Evolutionary conservation across 1,140 invertebrate genomes (phyloP), one percentile per base, ranked within the genome.

Genomic region (Holotrichia oblita): DNA sequence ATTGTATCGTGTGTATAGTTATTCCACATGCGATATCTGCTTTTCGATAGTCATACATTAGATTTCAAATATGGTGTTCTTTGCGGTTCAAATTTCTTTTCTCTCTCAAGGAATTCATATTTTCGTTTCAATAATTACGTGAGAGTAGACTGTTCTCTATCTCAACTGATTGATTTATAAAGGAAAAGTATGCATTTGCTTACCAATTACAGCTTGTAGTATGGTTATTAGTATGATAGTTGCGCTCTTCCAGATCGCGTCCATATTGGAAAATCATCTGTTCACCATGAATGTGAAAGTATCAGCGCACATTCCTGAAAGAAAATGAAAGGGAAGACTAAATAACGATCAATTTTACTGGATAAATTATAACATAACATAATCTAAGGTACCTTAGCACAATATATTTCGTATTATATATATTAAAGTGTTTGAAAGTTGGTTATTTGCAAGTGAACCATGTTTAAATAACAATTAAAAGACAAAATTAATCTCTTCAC

Each of bases 111-210:
- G 9, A 69, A 69, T 69, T 69, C 22, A 69, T 14, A 17, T 74
- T 44, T 74, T 41, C 17, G 34, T 17, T 74, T 74, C 20, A 42
- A 41, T 40, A 48, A 48, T 42, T 55, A n/a, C 2, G 74, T 76
- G 74, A 76, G 74, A 44, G 44, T 42, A 44, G n/a, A n/a, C 48
- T 55, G 42, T 48, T 34, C 17, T 12, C 42, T 22, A 76, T 76
- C 44, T 24, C 40, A 41, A 40, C 6, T 22, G 69, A 42, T 44
- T 10, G 40, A 44, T 20, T 75, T 42, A 17, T 22, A 9, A 27
- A 69, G 22, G 27, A 69, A 69, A 69, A 7, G 22, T 34, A 69
- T 22, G 61, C 14, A 27, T 69, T 69, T 69, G 17, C 61, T 69
- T 69, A 69, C 61, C 61, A 24, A 34, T 27, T 27, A n/a, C 12